A percentile compares a stretch with the other conserved stretches of the same genome.
These are phyloP conservation scores for Hemithea aestivaria DNA, from an alignment of 2,888 invertebrate genomes.

Conservation along the genomic window DNA sequence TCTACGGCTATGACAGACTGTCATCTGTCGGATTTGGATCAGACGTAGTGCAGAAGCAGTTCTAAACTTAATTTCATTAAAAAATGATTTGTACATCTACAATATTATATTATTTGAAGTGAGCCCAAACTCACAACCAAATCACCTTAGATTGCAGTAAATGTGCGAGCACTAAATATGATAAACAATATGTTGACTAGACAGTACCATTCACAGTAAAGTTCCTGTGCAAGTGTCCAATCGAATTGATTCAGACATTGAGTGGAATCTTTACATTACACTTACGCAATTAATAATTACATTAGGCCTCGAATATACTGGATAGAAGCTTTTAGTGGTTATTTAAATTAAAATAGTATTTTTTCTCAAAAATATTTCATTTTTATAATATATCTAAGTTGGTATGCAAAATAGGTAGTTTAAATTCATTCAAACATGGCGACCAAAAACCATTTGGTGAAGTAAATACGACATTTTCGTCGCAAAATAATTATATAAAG, in stretches of 20 bases:
- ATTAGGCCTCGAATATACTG: slow-evolving; percentile 53
- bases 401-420: no score
- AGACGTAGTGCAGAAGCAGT: no score
- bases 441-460: no score
- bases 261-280: slow-evolving; percentile 49
- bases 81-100: no score
- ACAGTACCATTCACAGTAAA: slow-evolving; percentile 67
- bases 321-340: slow-evolving; percentile 50
- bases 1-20: no score
- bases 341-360: not conserved
- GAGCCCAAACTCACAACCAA: slow-evolving; percentile 33
- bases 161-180: slow-evolving; percentile 61
- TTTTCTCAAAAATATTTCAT: not conserved
- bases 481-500: no score
- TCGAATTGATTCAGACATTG: slow-evolving; percentile 41
- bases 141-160: slow-evolving; percentile 45
- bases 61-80: no score
- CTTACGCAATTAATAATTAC: slow-evolving; percentile 20
- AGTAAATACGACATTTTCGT: no score
- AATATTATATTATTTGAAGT: no score
- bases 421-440: no score
- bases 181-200: slow-evolving; percentile 73
- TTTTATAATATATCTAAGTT: no score
- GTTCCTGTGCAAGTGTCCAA: slow-evolving; percentile 46
- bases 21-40: no score